Percentiles rank a stretch among this genome's conserved stretches.
Evolutionary conservation across 2,888 invertebrate genomes (phyloP).

Genomic region (Ecdyonurus torrentis): DNA sequence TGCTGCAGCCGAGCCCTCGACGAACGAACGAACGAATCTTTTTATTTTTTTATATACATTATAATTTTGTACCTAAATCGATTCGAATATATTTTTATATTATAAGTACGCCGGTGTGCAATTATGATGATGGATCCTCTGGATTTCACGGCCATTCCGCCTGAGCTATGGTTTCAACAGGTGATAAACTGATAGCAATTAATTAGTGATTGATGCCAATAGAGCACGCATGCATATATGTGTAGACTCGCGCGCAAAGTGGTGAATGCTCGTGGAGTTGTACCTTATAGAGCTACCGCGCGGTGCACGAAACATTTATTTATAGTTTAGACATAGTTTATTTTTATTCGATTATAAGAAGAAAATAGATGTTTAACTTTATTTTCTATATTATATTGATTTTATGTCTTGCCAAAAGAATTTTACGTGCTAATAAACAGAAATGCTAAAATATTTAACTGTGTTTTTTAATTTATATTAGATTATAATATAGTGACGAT

Average conservation of each 20-base stretch:
- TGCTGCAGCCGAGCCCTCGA: background rate
- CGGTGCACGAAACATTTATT: background rate
- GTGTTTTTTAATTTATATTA: too few species aligned
- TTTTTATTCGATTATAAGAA: background rate
- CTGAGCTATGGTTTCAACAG: conserved; percentile 72
- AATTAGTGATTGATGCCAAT: background rate
- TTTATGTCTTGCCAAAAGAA: too few species aligned
- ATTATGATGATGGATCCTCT: conserved; percentile 2
- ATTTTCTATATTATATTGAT: too few species aligned
- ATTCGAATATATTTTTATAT: background rate
- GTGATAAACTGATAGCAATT: conserved; percentile 26
- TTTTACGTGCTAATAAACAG: too few species aligned
- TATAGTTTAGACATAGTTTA: background rate
- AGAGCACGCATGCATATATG: too few species aligned
- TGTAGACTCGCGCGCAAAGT: too few species aligned
- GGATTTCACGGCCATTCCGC: conserved; percentile 36
- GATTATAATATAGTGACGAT: too few species aligned
- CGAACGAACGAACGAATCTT: background rate
- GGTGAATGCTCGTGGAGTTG: too few species aligned
- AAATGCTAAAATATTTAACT: too few species aligned
- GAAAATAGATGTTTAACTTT: background rate
- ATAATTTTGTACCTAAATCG: too few species aligned
- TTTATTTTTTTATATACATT: background rate
- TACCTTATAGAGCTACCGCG: too few species aligned
- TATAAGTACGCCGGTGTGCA: background rate